phyloP scores from a whole-genome alignment of 2,797 vertebrate species.

The Sebastes cheni region DNA sequence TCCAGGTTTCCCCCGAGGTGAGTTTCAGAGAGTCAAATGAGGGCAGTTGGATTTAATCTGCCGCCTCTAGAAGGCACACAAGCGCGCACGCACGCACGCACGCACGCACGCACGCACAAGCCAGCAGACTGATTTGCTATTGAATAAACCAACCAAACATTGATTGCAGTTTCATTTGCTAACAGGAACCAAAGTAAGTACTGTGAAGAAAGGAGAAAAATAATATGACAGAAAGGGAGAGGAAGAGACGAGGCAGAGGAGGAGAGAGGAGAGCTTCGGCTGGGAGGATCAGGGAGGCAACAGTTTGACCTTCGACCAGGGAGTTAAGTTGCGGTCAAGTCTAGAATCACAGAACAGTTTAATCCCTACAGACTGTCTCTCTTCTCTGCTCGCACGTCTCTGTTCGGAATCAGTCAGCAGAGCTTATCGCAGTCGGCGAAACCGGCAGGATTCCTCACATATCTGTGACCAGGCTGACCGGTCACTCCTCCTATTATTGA shows the following conservation, averaged over 20 bases:
- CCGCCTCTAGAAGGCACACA: slow-evolving; percentile 35
- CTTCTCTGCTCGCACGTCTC: background rate
- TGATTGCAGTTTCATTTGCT: slow-evolving; percentile 2
- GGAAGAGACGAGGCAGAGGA: background rate
- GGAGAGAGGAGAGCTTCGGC: background rate
- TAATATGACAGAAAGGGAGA: background rate
- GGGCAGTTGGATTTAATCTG: slow-evolving; percentile 71
- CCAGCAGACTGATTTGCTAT: background rate
- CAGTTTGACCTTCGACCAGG: slow-evolving; percentile 64
- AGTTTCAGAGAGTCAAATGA: slow-evolving; percentile 73
- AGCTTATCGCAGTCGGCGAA: slow-evolving; percentile 45
- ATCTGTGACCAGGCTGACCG: slow-evolving; percentile 27
- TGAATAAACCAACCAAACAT: slow-evolving; percentile 11
- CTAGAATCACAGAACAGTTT: slow-evolving; percentile 67
- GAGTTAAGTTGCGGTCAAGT: slow-evolving; percentile 66
- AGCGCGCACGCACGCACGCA: background rate
- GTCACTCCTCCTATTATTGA: background rate
- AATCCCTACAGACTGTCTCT: slow-evolving; percentile 12
- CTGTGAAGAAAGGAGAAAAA: background rate
- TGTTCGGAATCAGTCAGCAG: slow-evolving; percentile 56
- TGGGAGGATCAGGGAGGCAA: slow-evolving; percentile 30
- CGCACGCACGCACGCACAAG: background rate
- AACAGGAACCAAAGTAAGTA: slow-evolving; percentile 1
- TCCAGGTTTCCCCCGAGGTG: slow-evolving; percentile 61
- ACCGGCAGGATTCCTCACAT: slow-evolving; percentile 48